These are phyloP conservation scores for Lasioglossum figueresi DNA, from an alignment of 2,888 invertebrate species.

Conservation along the genomic window DNA sequence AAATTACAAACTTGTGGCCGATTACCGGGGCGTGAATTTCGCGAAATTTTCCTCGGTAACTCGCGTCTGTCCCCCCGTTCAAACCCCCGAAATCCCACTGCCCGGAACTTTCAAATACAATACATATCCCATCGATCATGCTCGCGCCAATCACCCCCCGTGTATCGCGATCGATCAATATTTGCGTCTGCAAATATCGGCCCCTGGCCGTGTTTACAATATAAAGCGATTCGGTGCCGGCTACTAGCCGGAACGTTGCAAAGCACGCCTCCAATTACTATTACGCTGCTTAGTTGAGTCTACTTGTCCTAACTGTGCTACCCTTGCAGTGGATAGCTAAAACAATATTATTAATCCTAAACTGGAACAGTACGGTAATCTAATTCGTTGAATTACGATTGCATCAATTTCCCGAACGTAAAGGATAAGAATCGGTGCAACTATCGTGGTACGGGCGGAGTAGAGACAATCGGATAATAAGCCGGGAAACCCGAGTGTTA, in stretches of 20 bases:
- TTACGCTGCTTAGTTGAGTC: conserved; percentile 21
- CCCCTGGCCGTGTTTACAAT: conserved; percentile 43
- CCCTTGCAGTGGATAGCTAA: not conserved
- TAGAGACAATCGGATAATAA: not conserved
- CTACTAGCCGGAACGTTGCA: not conserved
- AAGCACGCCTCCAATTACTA: conserved; percentile 4
- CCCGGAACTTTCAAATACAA: conserved; percentile 45
- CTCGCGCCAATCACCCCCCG: conserved; percentile 49
- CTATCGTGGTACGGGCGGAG: not conserved
- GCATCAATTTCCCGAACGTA: not conserved
- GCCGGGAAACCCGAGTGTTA: not conserved
- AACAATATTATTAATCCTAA: not conserved
- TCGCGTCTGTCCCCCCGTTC: not conserved
- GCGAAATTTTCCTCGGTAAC: conserved; percentile 16
- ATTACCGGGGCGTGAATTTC: conserved; percentile 12
- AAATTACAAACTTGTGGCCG: not conserved
- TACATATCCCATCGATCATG: conserved; percentile 56
- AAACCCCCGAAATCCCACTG: conserved; percentile 21
- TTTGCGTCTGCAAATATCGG: conserved; percentile 43
- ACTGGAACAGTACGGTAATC: not conserved
- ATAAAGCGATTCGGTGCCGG: conserved; percentile 38
- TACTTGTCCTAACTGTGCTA: too few species aligned
- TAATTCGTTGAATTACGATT: not conserved
- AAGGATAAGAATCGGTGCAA: not conserved
- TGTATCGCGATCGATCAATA: conserved; percentile 57